A percentile compares a stretch with the other conserved stretches of the same genome.
phyloP scores from a whole-genome alignment of 2,888 invertebrate species.

The Ganaspis brasiliensis region DNA sequence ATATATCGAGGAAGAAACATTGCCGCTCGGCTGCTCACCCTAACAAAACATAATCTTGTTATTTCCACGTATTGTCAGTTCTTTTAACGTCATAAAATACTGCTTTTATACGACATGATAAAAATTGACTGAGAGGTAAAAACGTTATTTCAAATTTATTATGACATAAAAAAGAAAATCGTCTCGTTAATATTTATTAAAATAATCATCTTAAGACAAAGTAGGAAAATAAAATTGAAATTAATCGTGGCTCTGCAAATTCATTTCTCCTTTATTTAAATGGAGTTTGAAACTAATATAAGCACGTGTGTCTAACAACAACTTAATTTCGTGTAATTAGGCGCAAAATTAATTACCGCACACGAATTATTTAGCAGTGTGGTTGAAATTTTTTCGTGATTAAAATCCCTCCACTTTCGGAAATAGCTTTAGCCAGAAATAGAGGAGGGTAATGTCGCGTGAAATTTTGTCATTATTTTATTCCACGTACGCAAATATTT shows the following conservation, averaged over 20 bases:
- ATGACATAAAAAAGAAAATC: no score
- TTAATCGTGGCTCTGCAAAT: no score
- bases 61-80: conserved; percentile 7
- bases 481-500: background rate
- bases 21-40: conserved; percentile 25
- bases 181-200: no score
- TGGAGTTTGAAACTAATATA: conserved; percentile 6
- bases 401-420: background rate
- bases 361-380: background rate
- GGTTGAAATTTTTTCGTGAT: background rate
- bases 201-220: no score
- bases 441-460: no score
- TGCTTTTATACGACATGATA: no score
- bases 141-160: no score
- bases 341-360: background rate
- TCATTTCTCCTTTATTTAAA: no score
- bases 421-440: no score
- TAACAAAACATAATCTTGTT: conserved; percentile 16
- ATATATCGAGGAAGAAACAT: background rate
- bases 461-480: background rate
- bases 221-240: no score
- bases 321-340: conserved; percentile 1
- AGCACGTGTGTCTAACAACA: background rate
- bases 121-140: no score
- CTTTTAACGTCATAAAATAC: background rate